Conservation (phyloP, 1,140 invertebrate genomes). For the Pristionchus pacificus region DNA sequence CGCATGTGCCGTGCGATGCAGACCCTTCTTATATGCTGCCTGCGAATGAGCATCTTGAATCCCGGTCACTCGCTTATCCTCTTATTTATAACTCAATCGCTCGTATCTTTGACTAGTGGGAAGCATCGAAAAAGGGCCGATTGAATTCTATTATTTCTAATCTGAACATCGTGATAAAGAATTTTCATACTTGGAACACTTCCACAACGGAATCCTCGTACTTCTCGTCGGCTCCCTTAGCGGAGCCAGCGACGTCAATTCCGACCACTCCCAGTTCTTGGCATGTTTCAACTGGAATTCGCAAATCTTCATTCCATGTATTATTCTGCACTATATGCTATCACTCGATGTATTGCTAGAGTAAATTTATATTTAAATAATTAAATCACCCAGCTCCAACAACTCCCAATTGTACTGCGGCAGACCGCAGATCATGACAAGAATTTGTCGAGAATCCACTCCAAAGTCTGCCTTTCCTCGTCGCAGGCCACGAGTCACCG, state of each 20-base stretch:
- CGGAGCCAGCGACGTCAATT: conserved; percentile 65
- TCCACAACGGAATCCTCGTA: conserved; percentile 50
- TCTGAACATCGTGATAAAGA: neutral
- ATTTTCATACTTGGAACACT: conserved; percentile 47
- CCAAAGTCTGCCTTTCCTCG: conserved; percentile 62
- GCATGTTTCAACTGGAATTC: conserved; percentile 15
- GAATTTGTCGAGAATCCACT: conserved; percentile 62
- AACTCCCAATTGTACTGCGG: conserved; percentile 60
- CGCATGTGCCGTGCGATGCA: conserved; percentile 66
- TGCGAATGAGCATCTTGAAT: neutral
- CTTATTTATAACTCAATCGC: neutral
- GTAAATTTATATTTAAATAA: too few relatives aligned
- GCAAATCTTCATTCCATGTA: neutral
- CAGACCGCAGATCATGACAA: conserved; percentile 52
- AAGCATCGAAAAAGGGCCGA: too few relatives aligned
- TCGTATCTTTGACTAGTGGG: neutral
- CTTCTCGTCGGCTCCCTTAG: conserved; percentile 58
- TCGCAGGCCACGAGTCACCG: conserved; percentile 60
- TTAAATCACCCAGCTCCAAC: conserved; percentile 61
- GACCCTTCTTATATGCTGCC: conserved; percentile 59
- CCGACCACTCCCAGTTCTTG: conserved; percentile 64
- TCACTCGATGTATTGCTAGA: too few relatives aligned
- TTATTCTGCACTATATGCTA: neutral
- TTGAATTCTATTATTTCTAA: neutral
- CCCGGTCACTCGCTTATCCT: neutral